Evolutionary conservation across 2,888 invertebrate species (phyloP).

Genomic region (Hypercompe scribonia): DNA sequence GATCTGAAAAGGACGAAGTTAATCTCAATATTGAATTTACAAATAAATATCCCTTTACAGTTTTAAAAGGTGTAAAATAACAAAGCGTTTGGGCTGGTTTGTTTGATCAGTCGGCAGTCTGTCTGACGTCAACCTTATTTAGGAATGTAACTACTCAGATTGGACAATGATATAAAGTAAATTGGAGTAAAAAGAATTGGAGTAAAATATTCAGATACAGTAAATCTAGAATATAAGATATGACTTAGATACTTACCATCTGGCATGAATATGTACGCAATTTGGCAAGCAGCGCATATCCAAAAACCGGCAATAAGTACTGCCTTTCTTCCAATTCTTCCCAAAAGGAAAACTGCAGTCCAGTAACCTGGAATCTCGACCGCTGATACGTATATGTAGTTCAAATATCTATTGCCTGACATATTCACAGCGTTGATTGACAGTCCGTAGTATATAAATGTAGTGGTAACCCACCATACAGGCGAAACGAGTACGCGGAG

Average conservation of each 20-base stretch:
- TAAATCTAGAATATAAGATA: too few relatives aligned
- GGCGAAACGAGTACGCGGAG: slow-evolving; percentile 65
- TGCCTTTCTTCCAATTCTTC: slow-evolving; percentile 86
- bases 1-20: slow-evolving; percentile 33
- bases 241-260: slow-evolving; percentile 63
- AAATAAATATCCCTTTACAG: not conserved
- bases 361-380: slow-evolving; percentile 90
- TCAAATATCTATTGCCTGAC: slow-evolving; percentile 88
- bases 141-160: too few relatives aligned
- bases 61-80: not conserved
- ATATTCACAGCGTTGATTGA: slow-evolving; percentile 89
- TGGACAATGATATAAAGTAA: too few relatives aligned
- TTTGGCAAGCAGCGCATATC: slow-evolving; percentile 86
- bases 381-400: slow-evolving; percentile 87
- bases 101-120: not conserved
- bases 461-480: slow-evolving; percentile 89
- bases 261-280: slow-evolving; percentile 85
- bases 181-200: too few relatives aligned
- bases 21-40: not conserved
- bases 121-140: too few relatives aligned
- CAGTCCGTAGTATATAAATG: slow-evolving; percentile 89
- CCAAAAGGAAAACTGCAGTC: slow-evolving; percentile 86
- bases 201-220: too few relatives aligned
- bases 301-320: slow-evolving; percentile 86
- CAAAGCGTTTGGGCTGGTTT: not conserved